Evolutionary conservation across 2,888 invertebrate genomes (phyloP), one percentile per base, ranked within the genome.

Genomic region (Serripes groenlandicus): DNA sequence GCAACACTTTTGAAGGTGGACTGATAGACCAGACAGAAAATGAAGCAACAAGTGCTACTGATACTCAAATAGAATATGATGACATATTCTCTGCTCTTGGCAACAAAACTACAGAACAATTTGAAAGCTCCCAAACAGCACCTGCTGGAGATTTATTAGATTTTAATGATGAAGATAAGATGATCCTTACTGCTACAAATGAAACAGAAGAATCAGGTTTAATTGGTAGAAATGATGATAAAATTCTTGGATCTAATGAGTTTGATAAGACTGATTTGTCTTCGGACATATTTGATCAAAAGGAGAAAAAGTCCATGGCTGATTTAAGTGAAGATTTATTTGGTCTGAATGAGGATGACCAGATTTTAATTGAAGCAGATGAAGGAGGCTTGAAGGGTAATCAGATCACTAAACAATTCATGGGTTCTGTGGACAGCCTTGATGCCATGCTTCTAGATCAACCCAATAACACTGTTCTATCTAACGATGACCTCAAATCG

Each of bases 371-470:
- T 42, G 42, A 42, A 42, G 42, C 18, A 15, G 42, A 42, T 42
- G 11, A 42, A 18, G 42, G 11, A 15, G 42, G 18, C 42, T 9
- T 42, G 11, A 42, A 9, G 18, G 42, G n/a, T n/a, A n/a, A n/a
- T n/a, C n/a, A 52, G 52, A 15, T n/a, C n/a, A 58, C 23, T 3
- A 56, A 15, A 23, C 56, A 11, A 15, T 56, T n/a, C 7, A 56
- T 15, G 23, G 26, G 26, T 58, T 64, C 71, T 64, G 34, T 23
- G 23, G 75, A 80, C 71, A 78, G 71, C 34, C 72, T 83, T 35
- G 72, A 78, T 60, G 32, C 49, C 11, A 26, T 85, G 62, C 62
- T 85, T 37, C 28, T 70, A 28, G 73, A 76, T 32, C 81, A 85
- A 56, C 81, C 85, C 34, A 32, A 26, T 35, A 81, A 77, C 26